Evolutionary conservation across 2,888 invertebrate species (phyloP).

Genomic region (Rhagophthalmus giganteus): DNA sequence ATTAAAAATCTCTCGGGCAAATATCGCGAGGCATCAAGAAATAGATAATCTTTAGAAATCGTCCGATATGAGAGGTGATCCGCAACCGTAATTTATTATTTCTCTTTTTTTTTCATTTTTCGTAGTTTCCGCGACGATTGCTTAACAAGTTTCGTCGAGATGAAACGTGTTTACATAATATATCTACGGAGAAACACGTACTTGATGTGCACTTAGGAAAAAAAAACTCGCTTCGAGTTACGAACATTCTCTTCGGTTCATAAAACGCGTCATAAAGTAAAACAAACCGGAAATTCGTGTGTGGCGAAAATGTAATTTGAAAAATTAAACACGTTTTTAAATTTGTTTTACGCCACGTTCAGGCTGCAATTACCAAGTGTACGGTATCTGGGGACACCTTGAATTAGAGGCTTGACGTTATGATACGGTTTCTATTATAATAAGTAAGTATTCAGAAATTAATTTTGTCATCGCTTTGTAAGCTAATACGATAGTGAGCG

Average conservation of each 20-base stretch:
- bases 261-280: conserved; percentile 16
- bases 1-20: not conserved
- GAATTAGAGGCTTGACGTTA: conserved; percentile 7
- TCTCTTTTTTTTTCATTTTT: too few relatives aligned
- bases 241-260: conserved; percentile 13
- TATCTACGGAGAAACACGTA: conserved; percentile 8
- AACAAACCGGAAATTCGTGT: conserved; percentile 20
- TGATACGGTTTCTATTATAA: not conserved
- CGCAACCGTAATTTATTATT: too few relatives aligned
- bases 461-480: conserved; percentile 8
- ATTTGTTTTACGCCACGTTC: conserved; percentile 20
- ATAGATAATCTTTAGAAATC: too few relatives aligned
- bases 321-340: conserved; percentile 27
- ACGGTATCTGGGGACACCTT: conserved; percentile 8
- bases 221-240: conserved; percentile 7
- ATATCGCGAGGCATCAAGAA: too few relatives aligned
- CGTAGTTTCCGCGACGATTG: too few relatives aligned
- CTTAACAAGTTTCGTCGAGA: too few relatives aligned
- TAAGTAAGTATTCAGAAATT: conserved; percentile 1
- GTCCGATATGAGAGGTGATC: too few relatives aligned
- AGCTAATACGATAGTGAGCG: conserved; percentile 4
- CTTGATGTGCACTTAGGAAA: conserved; percentile 11
- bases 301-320: conserved; percentile 18
- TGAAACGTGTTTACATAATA: too few relatives aligned
- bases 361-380: conserved; percentile 17